These are phyloP conservation scores for Peribatodes rhomboidaria DNA, from an alignment of 2,888 invertebrate genomes.

Conservation along the genomic window DNA sequence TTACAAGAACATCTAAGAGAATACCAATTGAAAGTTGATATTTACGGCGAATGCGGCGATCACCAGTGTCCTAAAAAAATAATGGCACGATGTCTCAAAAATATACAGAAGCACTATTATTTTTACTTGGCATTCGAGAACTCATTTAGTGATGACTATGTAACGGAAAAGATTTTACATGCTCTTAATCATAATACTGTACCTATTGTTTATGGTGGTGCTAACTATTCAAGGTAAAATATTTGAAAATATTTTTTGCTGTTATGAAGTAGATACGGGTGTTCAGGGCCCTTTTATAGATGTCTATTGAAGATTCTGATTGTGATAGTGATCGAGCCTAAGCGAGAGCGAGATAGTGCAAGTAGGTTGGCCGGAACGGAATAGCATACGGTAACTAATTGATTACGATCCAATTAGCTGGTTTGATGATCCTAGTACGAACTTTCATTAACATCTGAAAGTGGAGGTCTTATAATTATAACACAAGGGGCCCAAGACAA, in stretches of 20 bases:
- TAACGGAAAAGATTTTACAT: slow-evolving; percentile 72
- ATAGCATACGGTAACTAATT: too few species aligned
- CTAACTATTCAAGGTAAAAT: slow-evolving; percentile 84
- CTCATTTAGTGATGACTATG: slow-evolving; percentile 72
- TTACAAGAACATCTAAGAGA: slow-evolving; percentile 55
- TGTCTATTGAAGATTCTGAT: too few species aligned
- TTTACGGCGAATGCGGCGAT: slow-evolving; percentile 68
- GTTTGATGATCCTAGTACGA: too few species aligned
- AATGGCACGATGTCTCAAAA: slow-evolving; percentile 60
- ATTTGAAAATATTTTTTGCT: neutral
- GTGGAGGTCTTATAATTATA: too few species aligned
- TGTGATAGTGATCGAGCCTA: too few species aligned
- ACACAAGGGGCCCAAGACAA: too few species aligned
- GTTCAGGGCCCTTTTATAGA: too few species aligned
- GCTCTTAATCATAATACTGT: slow-evolving; percentile 87
- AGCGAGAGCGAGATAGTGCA: too few species aligned
- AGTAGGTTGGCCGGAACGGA: too few species aligned
- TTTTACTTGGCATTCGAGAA: slow-evolving; percentile 78
- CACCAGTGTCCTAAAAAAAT: slow-evolving; percentile 60
- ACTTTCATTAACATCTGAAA: too few species aligned
- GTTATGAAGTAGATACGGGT: too few species aligned
- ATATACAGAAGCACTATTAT: slow-evolving; percentile 64
- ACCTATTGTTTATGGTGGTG: slow-evolving; percentile 89
- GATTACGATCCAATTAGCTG: too few species aligned
- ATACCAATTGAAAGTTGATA: slow-evolving; percentile 61